Percentiles rank a stretch among this genome's conserved stretches.
phyloP scores from a whole-genome alignment of 1,140 invertebrate species.

The Bathynomus jamesi region DNA sequence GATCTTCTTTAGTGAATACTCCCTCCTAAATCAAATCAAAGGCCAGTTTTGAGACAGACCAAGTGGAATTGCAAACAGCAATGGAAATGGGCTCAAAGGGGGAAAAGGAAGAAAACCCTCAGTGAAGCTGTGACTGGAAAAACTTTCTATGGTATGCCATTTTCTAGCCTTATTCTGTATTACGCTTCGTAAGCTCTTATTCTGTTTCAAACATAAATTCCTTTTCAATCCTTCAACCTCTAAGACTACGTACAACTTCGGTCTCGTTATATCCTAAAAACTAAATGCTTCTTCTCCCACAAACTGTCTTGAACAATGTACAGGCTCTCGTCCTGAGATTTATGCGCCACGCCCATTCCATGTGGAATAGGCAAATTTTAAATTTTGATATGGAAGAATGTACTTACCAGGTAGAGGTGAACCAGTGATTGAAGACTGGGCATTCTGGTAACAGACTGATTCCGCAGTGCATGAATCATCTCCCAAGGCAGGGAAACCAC shows the following conservation, averaged over 20 bases:
- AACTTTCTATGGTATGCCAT: neutral
- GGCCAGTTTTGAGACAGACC: no score
- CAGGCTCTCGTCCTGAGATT: neutral
- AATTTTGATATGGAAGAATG: neutral
- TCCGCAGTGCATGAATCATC: conserved; percentile 53
- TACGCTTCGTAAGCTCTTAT: no score
- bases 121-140: neutral
- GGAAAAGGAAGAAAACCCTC: neutral
- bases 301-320: no score
- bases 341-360: neutral
- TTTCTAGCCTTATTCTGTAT: no score
- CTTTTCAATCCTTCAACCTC: no score
- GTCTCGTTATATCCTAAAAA: neutral
- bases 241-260: neutral
- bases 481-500: conserved; percentile 69
- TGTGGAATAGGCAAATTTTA: neutral
- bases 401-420: conserved; percentile 48
- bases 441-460: conserved; percentile 59
- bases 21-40: no score
- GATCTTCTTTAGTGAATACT: no score
- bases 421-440: conserved; percentile 63
- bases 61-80: no score
- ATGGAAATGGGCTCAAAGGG: no score
- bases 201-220: no score
- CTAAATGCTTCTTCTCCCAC: neutral